Evolutionary conservation across 2,888 invertebrate species (phyloP).

Genomic region (Spilarctia lutea): DNA sequence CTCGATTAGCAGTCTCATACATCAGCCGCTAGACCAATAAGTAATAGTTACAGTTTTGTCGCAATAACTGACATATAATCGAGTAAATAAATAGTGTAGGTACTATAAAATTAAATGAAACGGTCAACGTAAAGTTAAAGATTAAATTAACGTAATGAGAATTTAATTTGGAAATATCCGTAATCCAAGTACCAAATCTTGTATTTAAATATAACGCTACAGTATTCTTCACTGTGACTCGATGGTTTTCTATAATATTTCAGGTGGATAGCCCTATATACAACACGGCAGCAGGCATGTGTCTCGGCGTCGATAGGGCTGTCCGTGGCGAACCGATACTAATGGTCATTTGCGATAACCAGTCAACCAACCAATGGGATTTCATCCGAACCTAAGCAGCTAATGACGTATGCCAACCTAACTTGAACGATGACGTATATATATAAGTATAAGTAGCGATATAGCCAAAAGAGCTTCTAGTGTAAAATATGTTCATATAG

Average conservation of each 20-base stretch:
- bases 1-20: too few species aligned
- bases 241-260: neutral
- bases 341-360: constrained; percentile 80
- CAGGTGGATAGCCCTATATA: constrained; percentile 92
- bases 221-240: neutral
- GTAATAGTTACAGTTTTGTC: too few species aligned
- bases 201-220: neutral
- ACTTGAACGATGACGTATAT: neutral
- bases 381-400: constrained; percentile 69
- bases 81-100: too few species aligned
- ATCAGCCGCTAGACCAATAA: too few species aligned
- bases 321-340: constrained; percentile 70
- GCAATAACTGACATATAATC: too few species aligned
- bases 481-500: neutral
- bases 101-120: neutral
- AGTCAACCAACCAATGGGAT: constrained; percentile 80
- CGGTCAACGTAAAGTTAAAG: neutral
- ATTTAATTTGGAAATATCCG: neutral
- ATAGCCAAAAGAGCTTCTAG: constrained; percentile 17
- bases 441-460: constrained; percentile 4
- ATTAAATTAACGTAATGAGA: neutral
- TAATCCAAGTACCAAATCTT: neutral
- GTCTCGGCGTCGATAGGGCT: constrained; percentile 88
- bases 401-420: neutral
- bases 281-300: constrained; percentile 95